Evolutionary conservation across 2,888 invertebrate genomes (phyloP), one percentile per base, ranked within the genome.

Genomic region (Hyposoter didymator): DNA sequence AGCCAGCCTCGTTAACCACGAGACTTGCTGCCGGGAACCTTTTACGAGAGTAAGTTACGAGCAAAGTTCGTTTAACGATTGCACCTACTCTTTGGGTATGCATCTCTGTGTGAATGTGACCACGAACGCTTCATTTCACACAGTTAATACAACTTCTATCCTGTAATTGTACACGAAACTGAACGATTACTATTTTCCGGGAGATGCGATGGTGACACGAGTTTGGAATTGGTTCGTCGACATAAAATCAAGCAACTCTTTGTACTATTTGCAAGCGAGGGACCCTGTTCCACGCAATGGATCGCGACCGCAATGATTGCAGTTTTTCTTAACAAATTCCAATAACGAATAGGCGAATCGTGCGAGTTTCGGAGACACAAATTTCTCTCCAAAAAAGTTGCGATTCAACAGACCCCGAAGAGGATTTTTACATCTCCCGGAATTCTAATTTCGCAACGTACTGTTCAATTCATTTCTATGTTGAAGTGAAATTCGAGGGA

Each of bases 21-120:
- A 73, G 76, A 78, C 84, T 85, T 84, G 85, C 47, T 85, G 81
- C 82, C 84, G 79, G 79, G 85, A 84, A 84, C 76, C 86, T 89
- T 89, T 89, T 89, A 89, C 88, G 87, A 86, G 88, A 85, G 80
- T 86, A 87, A 87, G 84, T 89, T 89, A 90, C 88, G 88, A 81
- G 62, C 76, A 39, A 89, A 88, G 85, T 88, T 87, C 84, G 84
- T 87, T 89, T 87, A 89, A 89, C 87, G 86, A 88, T 88, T 86
- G 78, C 73, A 76, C 82, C 80, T 47, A 78, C 78, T 76, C 79
- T 76, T 70, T 78, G 76, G 76, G 52, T 52, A 52, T 64, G 39
- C 19, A 39, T 14, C 28, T 59, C 28, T 76, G 35, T 43, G 45
- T 59, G 52, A 49, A 32, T 73, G 49, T 49, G 52, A 22, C 66